A percentile compares a stretch with the other conserved stretches of the same genome.
Conservation (phyloP, 2,113 vertebrate genomes). For the Megaleporinus macrocephalus region DNA sequence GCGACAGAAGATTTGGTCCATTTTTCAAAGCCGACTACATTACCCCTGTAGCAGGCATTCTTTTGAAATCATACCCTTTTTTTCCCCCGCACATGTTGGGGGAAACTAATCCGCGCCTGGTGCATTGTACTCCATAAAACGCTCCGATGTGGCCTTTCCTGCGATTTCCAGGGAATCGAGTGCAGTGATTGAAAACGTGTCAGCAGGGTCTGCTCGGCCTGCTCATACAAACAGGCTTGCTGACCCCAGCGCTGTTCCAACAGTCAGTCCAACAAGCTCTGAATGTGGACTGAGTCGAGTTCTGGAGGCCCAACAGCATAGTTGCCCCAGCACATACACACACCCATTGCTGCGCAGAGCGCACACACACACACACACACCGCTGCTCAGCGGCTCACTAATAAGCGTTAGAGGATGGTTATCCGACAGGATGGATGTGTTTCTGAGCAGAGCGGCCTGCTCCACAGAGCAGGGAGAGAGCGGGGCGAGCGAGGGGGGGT, state of each 20-base stretch:
- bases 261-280: not conserved
- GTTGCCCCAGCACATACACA: not conserved
- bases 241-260: not conserved
- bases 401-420: constrained; percentile 35
- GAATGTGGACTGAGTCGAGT: constrained; percentile 2
- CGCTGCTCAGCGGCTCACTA: constrained; percentile 32
- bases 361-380: constrained; percentile 17
- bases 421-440: constrained; percentile 46
- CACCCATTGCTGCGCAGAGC: not conserved
- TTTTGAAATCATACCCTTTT: constrained; percentile 57
- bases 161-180: constrained; percentile 61
- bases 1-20: constrained; percentile 60
- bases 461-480: constrained; percentile 32
- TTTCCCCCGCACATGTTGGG: constrained; percentile 49
- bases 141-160: constrained; percentile 58
- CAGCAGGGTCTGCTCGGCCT: constrained; percentile 40
- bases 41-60: constrained; percentile 55
- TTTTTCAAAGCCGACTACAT: constrained; percentile 65
- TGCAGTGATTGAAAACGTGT: constrained; percentile 62
- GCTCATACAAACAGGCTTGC: not conserved
- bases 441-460: constrained; percentile 35
- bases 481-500: constrained; percentile 10
- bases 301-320: not conserved
- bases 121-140: constrained; percentile 60
- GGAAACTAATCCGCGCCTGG: constrained; percentile 61